Evolutionary conservation across 2,113 vertebrate species (phyloP).

Genomic region (Microcebus lehilahytsara): DNA sequence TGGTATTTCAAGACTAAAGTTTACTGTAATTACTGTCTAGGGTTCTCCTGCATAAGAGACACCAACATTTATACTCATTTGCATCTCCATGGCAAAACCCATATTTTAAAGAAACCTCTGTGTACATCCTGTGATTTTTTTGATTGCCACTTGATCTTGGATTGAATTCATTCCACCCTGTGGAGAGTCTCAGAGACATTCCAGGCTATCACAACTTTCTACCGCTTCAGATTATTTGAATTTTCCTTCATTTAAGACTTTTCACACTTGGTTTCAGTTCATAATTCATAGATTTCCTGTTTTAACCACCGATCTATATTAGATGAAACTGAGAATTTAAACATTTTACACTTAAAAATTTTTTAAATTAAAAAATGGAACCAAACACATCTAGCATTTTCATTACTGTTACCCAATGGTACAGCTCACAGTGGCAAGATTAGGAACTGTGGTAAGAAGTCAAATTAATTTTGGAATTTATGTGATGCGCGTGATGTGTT

Average conservation of each 20-base stretch:
- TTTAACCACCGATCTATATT: neutral
- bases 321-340: neutral
- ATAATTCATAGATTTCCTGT: neutral
- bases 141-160: neutral
- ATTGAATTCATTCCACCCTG: neutral
- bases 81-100: neutral
- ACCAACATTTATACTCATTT: neutral
- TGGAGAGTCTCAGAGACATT: neutral
- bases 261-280: neutral
- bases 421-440: neutral
- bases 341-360: neutral
- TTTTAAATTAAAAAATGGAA: neutral
- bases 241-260: neutral
- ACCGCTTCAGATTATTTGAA: neutral
- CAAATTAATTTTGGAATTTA: neutral
- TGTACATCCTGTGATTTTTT: neutral
- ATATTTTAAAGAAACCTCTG: neutral
- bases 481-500: no score
- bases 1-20: neutral
- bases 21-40: neutral
- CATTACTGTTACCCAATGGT: neutral
- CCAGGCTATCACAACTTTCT: neutral
- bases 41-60: neutral
- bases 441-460: neutral
- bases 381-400: neutral